These are phyloP conservation scores for Charina bottae DNA, from an alignment of 2,113 vertebrate genomes.

Conservation along the genomic window DNA sequence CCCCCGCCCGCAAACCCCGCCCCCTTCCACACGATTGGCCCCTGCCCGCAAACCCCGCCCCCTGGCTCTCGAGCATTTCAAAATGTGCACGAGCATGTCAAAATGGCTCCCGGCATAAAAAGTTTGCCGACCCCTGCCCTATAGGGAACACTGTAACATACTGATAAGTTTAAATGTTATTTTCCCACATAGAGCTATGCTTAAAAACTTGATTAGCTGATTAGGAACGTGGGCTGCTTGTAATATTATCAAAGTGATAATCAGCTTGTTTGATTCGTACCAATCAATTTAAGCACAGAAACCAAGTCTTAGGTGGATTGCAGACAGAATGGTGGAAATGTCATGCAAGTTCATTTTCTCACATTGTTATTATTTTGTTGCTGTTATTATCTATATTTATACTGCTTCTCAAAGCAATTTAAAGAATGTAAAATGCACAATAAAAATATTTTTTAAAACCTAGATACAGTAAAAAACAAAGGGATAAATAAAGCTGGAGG, in stretches of 20 bases:
- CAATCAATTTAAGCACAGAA: slow-evolving; percentile 14
- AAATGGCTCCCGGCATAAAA: too few species aligned
- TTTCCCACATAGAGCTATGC: not conserved
- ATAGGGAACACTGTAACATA: not conserved
- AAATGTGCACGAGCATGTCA: too few species aligned
- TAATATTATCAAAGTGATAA: not conserved
- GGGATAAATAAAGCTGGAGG: too few species aligned
- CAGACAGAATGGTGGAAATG: not conserved
- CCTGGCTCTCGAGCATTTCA: too few species aligned
- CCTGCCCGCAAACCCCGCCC: too few species aligned
- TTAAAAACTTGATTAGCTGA: not conserved
- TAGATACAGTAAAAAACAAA: too few species aligned
- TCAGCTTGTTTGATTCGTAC: not conserved
- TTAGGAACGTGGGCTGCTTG: not conserved
- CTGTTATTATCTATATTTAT: not conserved
- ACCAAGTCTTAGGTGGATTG: not conserved
- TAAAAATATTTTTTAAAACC: too few species aligned
- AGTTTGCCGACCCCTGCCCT: too few species aligned
- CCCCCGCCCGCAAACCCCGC: too few species aligned
- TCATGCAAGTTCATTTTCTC: not conserved
- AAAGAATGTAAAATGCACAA: too few species aligned
- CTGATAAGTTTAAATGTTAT: not conserved
- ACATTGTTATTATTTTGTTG: not conserved
- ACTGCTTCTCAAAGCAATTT: too few species aligned
- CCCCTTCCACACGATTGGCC: too few species aligned